These are phyloP conservation scores for Sebastes kiyomatsui DNA, from an alignment of 2,797 vertebrate species.

Conservation along the genomic window DNA sequence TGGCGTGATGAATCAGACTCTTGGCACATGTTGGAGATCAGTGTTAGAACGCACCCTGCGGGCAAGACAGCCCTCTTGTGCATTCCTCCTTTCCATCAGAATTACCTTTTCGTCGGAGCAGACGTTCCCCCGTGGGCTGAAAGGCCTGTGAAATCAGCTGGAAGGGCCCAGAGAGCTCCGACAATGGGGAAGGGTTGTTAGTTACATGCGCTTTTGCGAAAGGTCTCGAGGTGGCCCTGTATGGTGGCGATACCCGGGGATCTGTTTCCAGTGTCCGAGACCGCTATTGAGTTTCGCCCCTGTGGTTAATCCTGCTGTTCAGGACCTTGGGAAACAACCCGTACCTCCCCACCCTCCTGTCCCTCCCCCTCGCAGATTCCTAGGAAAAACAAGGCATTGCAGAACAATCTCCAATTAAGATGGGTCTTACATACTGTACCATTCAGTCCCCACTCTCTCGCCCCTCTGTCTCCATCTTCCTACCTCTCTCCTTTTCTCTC, in stretches of 20 bases:
- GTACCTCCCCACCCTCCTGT: conserved; percentile 50
- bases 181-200: conserved; percentile 75
- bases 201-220: conserved; percentile 72
- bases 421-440: conserved; percentile 81
- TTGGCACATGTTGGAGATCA: conserved; percentile 78
- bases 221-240: conserved; percentile 77
- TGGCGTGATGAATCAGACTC: conserved; percentile 72
- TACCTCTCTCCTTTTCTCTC: conserved; percentile 48
- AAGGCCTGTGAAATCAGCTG: conserved; percentile 81
- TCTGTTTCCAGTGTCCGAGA: conserved; percentile 79
- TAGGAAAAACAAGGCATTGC: conserved; percentile 81
- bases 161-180: conserved; percentile 65
- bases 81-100: conserved; percentile 79
- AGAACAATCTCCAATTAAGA: conserved; percentile 85
- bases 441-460: conserved; percentile 59
- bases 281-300: conserved; percentile 77
- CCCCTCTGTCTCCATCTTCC: conserved; percentile 50
- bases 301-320: conserved; percentile 83
- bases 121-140: conserved; percentile 68
- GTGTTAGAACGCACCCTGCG: conserved; percentile 70
- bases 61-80: conserved; percentile 67
- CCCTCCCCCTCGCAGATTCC: conserved; percentile 66
- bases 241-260: conserved; percentile 70
- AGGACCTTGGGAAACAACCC: conserved; percentile 83
- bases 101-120: conserved; percentile 74